Evolutionary conservation across 1,140 invertebrate species (phyloP).

Genomic region (Plutomurus gul): DNA sequence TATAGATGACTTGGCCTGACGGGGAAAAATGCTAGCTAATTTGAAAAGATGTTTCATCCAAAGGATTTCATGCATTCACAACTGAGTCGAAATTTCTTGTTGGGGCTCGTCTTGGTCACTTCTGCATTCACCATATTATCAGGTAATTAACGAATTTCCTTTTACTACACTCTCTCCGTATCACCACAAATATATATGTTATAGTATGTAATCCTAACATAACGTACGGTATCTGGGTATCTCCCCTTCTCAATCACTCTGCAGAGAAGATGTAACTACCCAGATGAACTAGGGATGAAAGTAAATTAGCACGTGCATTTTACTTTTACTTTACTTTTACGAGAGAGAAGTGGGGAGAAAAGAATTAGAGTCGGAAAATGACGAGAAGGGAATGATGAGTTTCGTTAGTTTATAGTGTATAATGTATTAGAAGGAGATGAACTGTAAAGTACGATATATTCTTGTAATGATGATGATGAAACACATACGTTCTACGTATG

Average conservation of each 20-base stretch:
- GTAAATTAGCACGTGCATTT: constrained; percentile 20
- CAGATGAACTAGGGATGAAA: background rate
- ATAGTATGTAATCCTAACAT: background rate
- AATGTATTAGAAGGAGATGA: constrained; percentile 22
- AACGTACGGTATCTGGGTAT: too few species aligned
- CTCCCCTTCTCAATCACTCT: too few species aligned
- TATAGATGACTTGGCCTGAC: constrained; percentile 4
- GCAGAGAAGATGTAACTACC: too few species aligned
- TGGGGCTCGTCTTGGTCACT: background rate
- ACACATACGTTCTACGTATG: background rate
- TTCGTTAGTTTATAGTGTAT: constrained; percentile 10
- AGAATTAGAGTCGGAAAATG: constrained; percentile 1
- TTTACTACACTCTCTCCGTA: background rate
- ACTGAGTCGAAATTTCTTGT: background rate
- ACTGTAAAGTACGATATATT: constrained; percentile 12
- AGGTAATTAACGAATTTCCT: constrained; percentile 17
- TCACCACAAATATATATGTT: background rate
- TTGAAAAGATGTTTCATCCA: background rate
- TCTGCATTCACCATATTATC: background rate
- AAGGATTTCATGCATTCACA: background rate
- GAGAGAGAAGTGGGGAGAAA: background rate
- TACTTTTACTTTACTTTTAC: constrained; percentile 25
- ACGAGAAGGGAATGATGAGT: constrained; percentile 7
- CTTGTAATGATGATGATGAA: background rate
- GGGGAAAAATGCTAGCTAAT: constrained; percentile 17